Base-by-base conservation (phyloP, 1,140 invertebrate genomes). In the Apis florea region DNA sequence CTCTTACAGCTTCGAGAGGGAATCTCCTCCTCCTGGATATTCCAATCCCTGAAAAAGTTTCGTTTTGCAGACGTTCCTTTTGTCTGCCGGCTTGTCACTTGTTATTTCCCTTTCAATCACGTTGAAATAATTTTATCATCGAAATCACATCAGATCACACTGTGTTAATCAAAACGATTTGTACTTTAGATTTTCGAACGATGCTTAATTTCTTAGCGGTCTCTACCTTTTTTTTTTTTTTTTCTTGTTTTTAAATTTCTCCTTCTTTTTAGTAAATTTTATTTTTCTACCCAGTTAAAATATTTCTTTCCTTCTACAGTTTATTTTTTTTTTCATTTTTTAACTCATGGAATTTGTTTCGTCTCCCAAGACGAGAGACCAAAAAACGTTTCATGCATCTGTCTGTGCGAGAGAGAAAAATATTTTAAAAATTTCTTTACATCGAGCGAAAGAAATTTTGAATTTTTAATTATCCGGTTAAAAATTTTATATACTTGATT, bases 11-110 rank as follows among this genome's bases (percentile, higher is more conserved):
- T 58, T 85, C 58, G 26, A 31, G 21, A 47, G 31, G 40, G 26
- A 69, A 58, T 61, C 77, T 70, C 58, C 76, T 58, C 67, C 77
- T 70, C 58, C 76, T 66, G 31, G 79, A 63, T 61, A 71, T 56
- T 74, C 66, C 58, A 26, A 58, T 49, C 17, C 6, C 11, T 54
- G 19, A 53, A 72, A 69, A 66, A 78, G 24, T 86, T 79, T 66
- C 72, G 49, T 61, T 17, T 17, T n/a, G 31, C 40, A 66, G 53
- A 64, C 58, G 15, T 26, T 61, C 68, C 19, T n/a, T 26, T 67
- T n/a, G 31, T 56, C 63, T 54, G 47, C 51, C 67, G 53, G 58
- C 58, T 66, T 76, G 68, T 58, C 54, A 21, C 31, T 49, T 26
- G 68, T 58, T 17, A 17, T 24, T 21, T 17, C 24, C 10, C 59